These are phyloP conservation scores for Blastomussa wellsi DNA, from an alignment of 92 coral and sea anemone genomes.

Conservation along the genomic window DNA sequence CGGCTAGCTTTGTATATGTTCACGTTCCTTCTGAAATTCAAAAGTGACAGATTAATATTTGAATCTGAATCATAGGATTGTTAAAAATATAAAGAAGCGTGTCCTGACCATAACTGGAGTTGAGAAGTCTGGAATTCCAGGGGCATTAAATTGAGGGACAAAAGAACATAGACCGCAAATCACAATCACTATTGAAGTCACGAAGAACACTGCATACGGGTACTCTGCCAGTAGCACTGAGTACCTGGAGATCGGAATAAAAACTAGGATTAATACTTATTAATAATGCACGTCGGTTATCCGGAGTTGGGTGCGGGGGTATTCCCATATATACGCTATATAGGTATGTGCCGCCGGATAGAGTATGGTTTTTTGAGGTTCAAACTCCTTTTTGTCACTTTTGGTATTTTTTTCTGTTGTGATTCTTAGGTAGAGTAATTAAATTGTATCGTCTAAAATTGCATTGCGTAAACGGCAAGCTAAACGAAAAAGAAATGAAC, in stretches of 20 bases:
- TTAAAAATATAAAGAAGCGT: neutral
- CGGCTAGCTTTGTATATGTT: too few relatives aligned
- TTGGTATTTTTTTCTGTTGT: too few relatives aligned
- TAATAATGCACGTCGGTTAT: neutral
- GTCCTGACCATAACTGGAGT: constrained; percentile 85
- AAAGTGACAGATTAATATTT: neutral
- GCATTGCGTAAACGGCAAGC: too few relatives aligned
- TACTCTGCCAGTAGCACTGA: constrained; percentile 81
- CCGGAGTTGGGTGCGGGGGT: too few relatives aligned
- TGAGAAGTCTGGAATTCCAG: constrained; percentile 84
- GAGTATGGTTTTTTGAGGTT: too few relatives aligned
- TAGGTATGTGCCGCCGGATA: too few relatives aligned
- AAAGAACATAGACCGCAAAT: constrained; percentile 72
- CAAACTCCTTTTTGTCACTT: too few relatives aligned
- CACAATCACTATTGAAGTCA: constrained; percentile 64
- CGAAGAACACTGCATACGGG: constrained; percentile 78
- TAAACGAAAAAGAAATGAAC: too few relatives aligned
- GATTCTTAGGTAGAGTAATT: too few relatives aligned
- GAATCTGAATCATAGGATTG: neutral
- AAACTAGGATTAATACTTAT: neutral
- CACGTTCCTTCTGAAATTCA: neutral
- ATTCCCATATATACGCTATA: too few relatives aligned
- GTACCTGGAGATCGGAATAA: constrained; percentile 57
- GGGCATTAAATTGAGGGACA: constrained; percentile 91
- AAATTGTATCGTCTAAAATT: too few relatives aligned